Base-by-base conservation (phyloP, 2,888 invertebrate genomes). In the Drosophila yooni region DNA sequence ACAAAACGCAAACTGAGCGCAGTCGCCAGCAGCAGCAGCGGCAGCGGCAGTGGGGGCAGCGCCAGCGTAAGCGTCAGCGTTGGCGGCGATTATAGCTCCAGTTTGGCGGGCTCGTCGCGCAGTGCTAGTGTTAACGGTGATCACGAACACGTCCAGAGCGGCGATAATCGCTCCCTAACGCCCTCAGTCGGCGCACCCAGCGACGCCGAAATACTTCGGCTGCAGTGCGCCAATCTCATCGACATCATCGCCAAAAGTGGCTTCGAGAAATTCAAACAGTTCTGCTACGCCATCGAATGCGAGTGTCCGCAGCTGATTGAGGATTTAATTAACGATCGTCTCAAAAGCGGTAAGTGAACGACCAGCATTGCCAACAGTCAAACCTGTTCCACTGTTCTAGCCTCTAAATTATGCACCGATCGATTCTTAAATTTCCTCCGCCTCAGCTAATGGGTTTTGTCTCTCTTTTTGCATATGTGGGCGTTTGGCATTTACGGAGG, bases 221-320 rank as follows among this genome's bases (percentile, higher is more conserved):
- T 91, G 58, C 95, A 95, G 93, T 95, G 95, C 88, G 93, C 94
- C 90, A 94, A 94, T 91, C 94, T 95, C 82, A 94, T 95, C 74
- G 95, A 95, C 83, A 93, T 95, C 93, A 94, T 95, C 92, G 93
- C 95, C 93, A 95, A 95, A 94, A 95, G 94, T 93, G 95, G 94
- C 91, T 94, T 94, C 88, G 94, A 93, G 68, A 94, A 94, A 93
- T 94, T 95, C 82, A 94, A 94, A 89, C 95, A 95, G 89, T 94
- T 95, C 91, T 95, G 95, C 91, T 93, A 94, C 88, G 94, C 95
- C 86, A 93, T 95, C 87, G 94, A 94, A 86, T 94, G 94, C 92
- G 95, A 95, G 92, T 95, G 95, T 87, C 95, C 95, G 56, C 94
- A 94, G 93, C 92, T 95, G 91, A 94, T 94, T 73, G 95, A 94